A percentile compares a stretch with the other conserved stretches of the same genome.
Evolutionary conservation across 2,113 vertebrate species (phyloP).

Genomic region (Corydoras sp.): DNA sequence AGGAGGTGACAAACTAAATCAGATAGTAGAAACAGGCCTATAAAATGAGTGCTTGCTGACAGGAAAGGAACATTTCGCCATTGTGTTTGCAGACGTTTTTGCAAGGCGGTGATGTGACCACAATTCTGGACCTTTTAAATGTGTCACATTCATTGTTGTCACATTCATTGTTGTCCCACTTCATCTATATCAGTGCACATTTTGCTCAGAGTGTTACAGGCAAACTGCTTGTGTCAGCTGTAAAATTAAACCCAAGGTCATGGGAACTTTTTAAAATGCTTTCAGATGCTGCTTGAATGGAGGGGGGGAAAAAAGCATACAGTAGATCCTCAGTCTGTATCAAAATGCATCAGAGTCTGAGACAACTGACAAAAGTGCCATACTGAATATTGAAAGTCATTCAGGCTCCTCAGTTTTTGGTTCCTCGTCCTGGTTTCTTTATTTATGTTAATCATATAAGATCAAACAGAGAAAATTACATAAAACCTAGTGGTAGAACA

Average conservation of each 20-base stretch:
- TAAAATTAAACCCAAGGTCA: not conserved
- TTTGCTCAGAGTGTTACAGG: too few relatives aligned
- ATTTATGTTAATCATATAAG: constrained; percentile 23
- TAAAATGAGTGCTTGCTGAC: too few relatives aligned
- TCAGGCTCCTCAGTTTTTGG: constrained; percentile 25
- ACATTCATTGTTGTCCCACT: too few relatives aligned
- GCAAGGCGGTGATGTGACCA: too few relatives aligned
- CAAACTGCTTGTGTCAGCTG: not conserved
- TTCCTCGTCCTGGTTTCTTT: constrained; percentile 27
- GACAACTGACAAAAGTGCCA: not conserved
- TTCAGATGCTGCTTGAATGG: too few relatives aligned
- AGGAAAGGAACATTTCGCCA: too few relatives aligned
- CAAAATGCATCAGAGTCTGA: constrained; percentile 2
- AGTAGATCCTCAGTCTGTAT: constrained; percentile 20
- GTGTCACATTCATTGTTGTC: too few relatives aligned
- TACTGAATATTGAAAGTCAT: constrained; percentile 7
- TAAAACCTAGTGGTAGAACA: constrained; percentile 27
- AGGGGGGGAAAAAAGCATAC: not conserved
- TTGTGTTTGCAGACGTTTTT: too few relatives aligned
- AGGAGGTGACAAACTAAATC: too few relatives aligned
- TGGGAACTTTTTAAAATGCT: not conserved
- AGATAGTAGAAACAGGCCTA: too few relatives aligned
- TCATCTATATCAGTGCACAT: too few relatives aligned
- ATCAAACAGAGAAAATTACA: constrained; percentile 29
- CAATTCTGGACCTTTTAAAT: too few relatives aligned